Evolutionary conservation across 1,140 invertebrate species (phyloP).

Genomic region (Cherax destructor): DNA sequence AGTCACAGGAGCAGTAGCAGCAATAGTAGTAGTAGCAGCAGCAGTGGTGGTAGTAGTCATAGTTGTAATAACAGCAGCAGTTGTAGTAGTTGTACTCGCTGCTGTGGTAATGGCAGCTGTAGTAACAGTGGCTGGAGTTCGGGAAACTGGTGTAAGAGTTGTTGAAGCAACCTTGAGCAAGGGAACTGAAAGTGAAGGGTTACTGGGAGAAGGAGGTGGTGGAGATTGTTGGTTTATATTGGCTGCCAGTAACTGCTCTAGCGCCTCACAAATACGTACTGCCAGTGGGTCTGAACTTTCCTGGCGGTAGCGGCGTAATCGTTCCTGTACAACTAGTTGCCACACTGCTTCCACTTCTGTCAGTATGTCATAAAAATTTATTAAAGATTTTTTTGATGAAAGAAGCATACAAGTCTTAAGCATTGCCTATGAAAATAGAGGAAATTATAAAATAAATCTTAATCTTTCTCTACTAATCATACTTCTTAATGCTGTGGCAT

Average conservation of each 20-base stretch:
- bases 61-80: not conserved
- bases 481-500: too few species aligned
- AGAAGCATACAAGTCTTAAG: too few species aligned
- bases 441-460: too few species aligned
- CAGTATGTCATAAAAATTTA: not conserved
- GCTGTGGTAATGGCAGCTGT: conserved; percentile 33
- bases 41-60: conserved; percentile 13
- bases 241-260: conserved; percentile 51
- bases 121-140: conserved; percentile 33
- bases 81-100: conserved; percentile 23
- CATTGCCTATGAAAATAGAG: too few species aligned
- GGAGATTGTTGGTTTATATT: conserved; percentile 39
- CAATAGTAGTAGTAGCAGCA: conserved; percentile 18
- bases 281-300: conserved; percentile 56
- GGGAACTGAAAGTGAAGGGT: conserved; percentile 36
- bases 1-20: conserved; percentile 10
- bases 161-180: conserved; percentile 52
- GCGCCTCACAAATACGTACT: conserved; percentile 48
- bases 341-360: conserved; percentile 62
- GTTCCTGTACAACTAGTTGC: conserved; percentile 55
- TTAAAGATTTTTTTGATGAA: not conserved
- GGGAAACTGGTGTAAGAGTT: not conserved
- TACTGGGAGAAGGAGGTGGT: not conserved
- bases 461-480: too few species aligned
- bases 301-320: conserved; percentile 48